Conservation (phyloP, 2,113 vertebrate genomes). For the Istiophorus platypterus region DNA sequence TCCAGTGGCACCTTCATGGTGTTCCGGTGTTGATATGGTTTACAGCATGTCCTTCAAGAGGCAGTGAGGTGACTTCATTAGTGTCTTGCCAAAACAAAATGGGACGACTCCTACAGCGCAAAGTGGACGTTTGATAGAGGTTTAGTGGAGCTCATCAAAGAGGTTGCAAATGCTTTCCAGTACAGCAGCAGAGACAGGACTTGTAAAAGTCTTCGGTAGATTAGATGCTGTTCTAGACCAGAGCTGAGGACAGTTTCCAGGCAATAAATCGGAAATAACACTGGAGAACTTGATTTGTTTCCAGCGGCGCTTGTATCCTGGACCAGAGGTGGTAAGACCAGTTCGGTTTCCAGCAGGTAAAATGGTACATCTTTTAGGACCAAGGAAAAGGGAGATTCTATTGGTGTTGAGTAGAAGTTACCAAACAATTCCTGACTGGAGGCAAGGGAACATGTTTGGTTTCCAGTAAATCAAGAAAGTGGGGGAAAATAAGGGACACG, state of each 20-base stretch:
- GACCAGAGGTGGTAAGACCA: not conserved
- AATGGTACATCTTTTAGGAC: not conserved
- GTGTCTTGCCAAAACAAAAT: constrained; percentile 10
- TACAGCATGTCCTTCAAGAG: constrained; percentile 21
- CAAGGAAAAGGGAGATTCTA: too few relatives aligned
- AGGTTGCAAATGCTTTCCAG: constrained; percentile 21
- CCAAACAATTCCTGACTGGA: not conserved
- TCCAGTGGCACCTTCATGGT: constrained; percentile 40
- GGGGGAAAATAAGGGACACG: not conserved
- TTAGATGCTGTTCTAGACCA: not conserved
- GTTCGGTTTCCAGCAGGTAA: not conserved
- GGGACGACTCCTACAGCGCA: not conserved
- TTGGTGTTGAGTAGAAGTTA: not conserved
- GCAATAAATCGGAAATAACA: not conserved
- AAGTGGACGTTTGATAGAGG: not conserved
- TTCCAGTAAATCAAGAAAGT: not conserved
- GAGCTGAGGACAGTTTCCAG: not conserved
- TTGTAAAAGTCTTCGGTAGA: constrained; percentile 23
- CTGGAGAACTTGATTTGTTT: not conserved
- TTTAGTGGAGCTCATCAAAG: constrained; percentile 11
- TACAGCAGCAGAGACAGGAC: constrained; percentile 31
- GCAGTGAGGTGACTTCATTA: constrained; percentile 3
- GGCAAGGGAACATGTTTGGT: not conserved
- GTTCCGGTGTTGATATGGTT: constrained; percentile 31
- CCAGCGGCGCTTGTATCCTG: not conserved